Percentiles rank a stretch among this genome's conserved stretches.
These are phyloP conservation scores for Muricea muricata DNA, from an alignment of 92 coral and sea anemone genomes.

Conservation along the genomic window DNA sequence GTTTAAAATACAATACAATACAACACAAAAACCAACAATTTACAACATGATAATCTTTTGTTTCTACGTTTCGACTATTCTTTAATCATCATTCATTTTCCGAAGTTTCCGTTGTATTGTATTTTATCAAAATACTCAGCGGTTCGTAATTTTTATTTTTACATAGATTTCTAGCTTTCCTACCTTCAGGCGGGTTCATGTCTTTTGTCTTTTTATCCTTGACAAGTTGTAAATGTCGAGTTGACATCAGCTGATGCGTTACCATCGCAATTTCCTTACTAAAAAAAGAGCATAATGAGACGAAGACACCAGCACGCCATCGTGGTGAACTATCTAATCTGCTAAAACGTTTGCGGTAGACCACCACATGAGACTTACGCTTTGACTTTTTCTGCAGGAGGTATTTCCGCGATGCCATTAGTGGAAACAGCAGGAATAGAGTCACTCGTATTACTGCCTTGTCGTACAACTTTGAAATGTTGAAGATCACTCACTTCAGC, in stretches of 20 bases:
- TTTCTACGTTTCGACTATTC: too few relatives aligned
- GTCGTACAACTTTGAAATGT: slow-evolving; percentile 30
- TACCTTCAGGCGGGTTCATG: slow-evolving; percentile 20
- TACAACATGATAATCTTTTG: too few relatives aligned
- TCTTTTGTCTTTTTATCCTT: slow-evolving; percentile 45
- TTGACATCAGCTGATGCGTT: slow-evolving; percentile 74
- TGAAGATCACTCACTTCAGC: neutral
- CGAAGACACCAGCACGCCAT: too few relatives aligned
- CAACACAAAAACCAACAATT: too few relatives aligned
- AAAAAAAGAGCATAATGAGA: neutral
- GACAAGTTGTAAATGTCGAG: slow-evolving; percentile 70
- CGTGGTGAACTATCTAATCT: too few relatives aligned
- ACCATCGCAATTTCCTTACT: slow-evolving; percentile 82
- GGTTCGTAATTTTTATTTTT: too few relatives aligned
- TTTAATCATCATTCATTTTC: too few relatives aligned
- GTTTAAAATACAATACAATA: too few relatives aligned
- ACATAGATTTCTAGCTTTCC: neutral
- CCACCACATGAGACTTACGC: too few relatives aligned
- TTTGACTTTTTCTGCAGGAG: slow-evolving; percentile 37
- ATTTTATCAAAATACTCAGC: too few relatives aligned
- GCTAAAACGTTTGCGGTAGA: too few relatives aligned
- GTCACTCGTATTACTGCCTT: slow-evolving; percentile 15
- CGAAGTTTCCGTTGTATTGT: too few relatives aligned
- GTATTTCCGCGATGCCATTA: slow-evolving; percentile 31
- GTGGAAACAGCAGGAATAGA: slow-evolving; percentile 34